Percentiles rank a stretch among this genome's conserved stretches.
These are phyloP conservation scores for Zophobas morio DNA, from an alignment of 1,140 invertebrate genomes.

Conservation along the genomic window DNA sequence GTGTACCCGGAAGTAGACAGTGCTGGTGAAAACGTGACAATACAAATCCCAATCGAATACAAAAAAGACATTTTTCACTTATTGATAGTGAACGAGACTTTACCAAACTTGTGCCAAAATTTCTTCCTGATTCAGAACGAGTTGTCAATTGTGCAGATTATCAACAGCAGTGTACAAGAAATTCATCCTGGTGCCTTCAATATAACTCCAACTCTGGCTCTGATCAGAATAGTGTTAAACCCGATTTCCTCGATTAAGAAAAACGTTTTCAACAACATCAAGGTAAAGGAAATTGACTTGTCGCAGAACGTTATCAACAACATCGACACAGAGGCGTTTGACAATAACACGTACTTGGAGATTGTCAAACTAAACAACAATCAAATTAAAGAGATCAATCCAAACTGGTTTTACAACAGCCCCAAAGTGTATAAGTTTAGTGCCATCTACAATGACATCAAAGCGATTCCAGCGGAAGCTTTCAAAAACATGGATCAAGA, in stretches of 20 bases:
- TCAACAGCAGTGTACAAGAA: conserved; percentile 47
- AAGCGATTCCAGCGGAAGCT: conserved; percentile 46
- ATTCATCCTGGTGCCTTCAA: conserved; percentile 51
- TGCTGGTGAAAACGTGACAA: conserved; percentile 44
- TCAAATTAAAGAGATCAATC: conserved; percentile 50
- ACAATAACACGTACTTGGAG: conserved; percentile 54
- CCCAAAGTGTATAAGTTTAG: conserved; percentile 54
- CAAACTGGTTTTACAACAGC: conserved; percentile 50
- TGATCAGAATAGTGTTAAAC: conserved; percentile 51
- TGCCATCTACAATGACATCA: conserved; percentile 54
- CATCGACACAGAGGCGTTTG: conserved; percentile 52
- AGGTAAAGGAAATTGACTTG: conserved; percentile 52
- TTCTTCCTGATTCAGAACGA: conserved; percentile 50
- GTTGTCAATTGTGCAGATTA: conserved; percentile 49
- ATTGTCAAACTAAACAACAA: conserved; percentile 54
- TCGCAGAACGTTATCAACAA: conserved; percentile 50
- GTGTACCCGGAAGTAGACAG: conserved; percentile 47
- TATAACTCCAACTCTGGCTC: conserved; percentile 48
- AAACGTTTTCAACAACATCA: conserved; percentile 52
- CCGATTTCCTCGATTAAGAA: conserved; percentile 45
- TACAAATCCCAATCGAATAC: conserved; percentile 23
- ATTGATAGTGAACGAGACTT: conserved; percentile 46
- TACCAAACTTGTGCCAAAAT: conserved; percentile 50
- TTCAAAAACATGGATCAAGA: conserved; percentile 51
- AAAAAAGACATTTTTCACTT: conserved; percentile 52